phyloP scores from a whole-genome alignment of 2,888 invertebrate genomes.

The Drosophila ezoana region DNA sequence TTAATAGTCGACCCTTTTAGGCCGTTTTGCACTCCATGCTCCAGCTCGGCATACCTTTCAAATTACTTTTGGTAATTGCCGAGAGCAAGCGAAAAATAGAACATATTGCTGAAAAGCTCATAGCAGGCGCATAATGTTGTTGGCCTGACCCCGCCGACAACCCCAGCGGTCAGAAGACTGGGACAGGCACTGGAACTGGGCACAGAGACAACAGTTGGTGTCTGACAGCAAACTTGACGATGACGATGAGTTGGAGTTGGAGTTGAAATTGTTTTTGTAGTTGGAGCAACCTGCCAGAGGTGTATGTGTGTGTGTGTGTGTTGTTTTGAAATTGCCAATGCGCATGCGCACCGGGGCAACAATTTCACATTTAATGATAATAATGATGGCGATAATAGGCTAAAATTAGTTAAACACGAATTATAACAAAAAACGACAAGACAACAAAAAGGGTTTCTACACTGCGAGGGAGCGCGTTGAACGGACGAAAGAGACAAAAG shows the following conservation, averaged over 20 bases:
- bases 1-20: slow-evolving; percentile 14
- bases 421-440: slow-evolving; percentile 62
- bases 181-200: slow-evolving; percentile 14
- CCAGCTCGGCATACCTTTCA: slow-evolving; percentile 38
- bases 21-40: background rate
- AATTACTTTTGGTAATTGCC: slow-evolving; percentile 55
- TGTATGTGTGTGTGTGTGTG: slow-evolving; percentile 16
- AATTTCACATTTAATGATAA: slow-evolving; percentile 81
- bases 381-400: slow-evolving; percentile 80
- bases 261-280: slow-evolving; percentile 27
- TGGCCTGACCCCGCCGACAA: slow-evolving; percentile 69
- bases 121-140: slow-evolving; percentile 66
- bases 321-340: slow-evolving; percentile 73
- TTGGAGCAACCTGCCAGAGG: slow-evolving; percentile 52
- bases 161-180: slow-evolving; percentile 62
- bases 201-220: slow-evolving; percentile 73
- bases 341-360: slow-evolving; percentile 66
- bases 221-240: slow-evolving; percentile 76
- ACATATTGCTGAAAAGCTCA: slow-evolving; percentile 75
- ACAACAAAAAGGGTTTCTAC: slow-evolving; percentile 48
- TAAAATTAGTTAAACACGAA: slow-evolving; percentile 81
- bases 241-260: slow-evolving; percentile 33
- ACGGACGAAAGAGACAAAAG: slow-evolving; percentile 15
- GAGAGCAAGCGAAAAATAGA: slow-evolving; percentile 63
- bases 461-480: slow-evolving; percentile 54